phyloP scores from a whole-genome alignment of 2,888 invertebrate genomes.

The Scelioninae gen. 1 region DNA sequence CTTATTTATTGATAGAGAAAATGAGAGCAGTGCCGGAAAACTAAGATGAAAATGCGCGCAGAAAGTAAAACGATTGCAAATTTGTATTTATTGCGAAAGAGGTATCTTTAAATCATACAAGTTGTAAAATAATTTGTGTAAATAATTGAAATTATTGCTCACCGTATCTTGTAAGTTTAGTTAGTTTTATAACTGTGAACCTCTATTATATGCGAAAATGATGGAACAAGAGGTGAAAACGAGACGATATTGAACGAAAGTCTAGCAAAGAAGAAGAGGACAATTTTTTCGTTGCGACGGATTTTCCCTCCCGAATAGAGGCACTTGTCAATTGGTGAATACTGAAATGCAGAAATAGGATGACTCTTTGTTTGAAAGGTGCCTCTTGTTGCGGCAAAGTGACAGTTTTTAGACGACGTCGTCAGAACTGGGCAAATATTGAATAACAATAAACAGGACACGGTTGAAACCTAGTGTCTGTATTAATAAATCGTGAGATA shows the following conservation, averaged over 20 bases:
- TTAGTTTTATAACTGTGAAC: conserved; percentile 82
- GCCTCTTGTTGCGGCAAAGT: conserved; percentile 51
- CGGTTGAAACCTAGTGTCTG: too few relatives aligned
- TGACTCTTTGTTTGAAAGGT: conserved; percentile 58
- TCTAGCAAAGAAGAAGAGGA: conserved; percentile 13
- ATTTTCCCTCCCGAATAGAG: conserved; percentile 42
- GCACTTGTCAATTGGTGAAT: conserved; percentile 59
- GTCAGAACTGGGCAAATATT: conserved; percentile 63
- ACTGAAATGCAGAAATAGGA: conserved; percentile 58
- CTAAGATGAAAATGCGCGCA: conserved; percentile 41
- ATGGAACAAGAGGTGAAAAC: neutral
- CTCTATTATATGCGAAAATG: conserved; percentile 72
- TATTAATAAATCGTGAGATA: too few relatives aligned
- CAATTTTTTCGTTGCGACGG: conserved; percentile 39
- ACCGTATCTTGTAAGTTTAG: conserved; percentile 83
- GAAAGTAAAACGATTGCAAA: conserved; percentile 62
- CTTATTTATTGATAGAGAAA: neutral
- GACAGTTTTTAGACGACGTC: conserved; percentile 51
- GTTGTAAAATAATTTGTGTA: conserved; percentile 84
- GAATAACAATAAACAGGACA: conserved; percentile 33
- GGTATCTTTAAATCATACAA: conserved; percentile 79
- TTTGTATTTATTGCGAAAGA: conserved; percentile 70
- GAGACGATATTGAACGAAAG: conserved; percentile 31
- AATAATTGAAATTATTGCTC: conserved; percentile 84
- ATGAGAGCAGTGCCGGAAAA: conserved; percentile 38